A percentile compares a stretch with the other conserved stretches of the same genome.
Conservation (phyloP, 2,888 invertebrate species). For the Ditylenchus weischeri region DNA sequence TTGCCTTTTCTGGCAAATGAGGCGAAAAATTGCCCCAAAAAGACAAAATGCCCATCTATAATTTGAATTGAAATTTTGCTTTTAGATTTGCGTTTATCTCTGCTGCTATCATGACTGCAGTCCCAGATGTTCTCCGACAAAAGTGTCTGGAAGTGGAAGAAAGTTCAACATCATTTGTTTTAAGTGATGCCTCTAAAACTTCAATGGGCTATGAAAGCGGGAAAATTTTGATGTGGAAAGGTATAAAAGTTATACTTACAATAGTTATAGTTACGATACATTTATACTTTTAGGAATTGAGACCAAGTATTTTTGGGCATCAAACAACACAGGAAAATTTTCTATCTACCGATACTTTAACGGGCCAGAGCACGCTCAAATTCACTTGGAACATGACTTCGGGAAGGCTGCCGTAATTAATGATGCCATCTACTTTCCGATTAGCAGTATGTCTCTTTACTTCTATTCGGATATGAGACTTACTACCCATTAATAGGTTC, state of each 20-base stretch:
- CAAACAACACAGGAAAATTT: conserved; percentile 14
- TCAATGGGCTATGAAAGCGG: conserved; percentile 15
- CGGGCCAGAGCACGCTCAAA: conserved; percentile 6
- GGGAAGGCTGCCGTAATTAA: conserved; percentile 17
- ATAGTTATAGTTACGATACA: background rate
- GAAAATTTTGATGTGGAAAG: conserved; percentile 27
- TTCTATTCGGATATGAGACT: background rate
- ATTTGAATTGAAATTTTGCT: too few relatives aligned
- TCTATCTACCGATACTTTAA: conserved; percentile 14
- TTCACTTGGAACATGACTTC: conserved; percentile 19
- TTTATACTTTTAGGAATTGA: conserved; percentile 18
- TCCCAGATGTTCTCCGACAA: conserved; percentile 15
- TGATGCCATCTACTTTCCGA: conserved; percentile 22
- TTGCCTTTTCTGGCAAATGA: too few relatives aligned
- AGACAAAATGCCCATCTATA: too few relatives aligned
- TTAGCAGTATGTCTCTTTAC: conserved; percentile 6
- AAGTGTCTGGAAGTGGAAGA: conserved; percentile 11
- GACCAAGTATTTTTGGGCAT: conserved; percentile 16
- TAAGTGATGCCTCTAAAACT: background rate
- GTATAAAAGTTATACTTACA: background rate
- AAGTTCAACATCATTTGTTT: background rate
- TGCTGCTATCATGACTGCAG: too few relatives aligned
- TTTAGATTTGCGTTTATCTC: too few relatives aligned
- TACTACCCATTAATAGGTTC: background rate
- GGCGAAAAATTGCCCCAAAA: too few relatives aligned